Conservation (phyloP, 2,113 vertebrate genomes). For the Ceyx cyanopectus region DNA sequence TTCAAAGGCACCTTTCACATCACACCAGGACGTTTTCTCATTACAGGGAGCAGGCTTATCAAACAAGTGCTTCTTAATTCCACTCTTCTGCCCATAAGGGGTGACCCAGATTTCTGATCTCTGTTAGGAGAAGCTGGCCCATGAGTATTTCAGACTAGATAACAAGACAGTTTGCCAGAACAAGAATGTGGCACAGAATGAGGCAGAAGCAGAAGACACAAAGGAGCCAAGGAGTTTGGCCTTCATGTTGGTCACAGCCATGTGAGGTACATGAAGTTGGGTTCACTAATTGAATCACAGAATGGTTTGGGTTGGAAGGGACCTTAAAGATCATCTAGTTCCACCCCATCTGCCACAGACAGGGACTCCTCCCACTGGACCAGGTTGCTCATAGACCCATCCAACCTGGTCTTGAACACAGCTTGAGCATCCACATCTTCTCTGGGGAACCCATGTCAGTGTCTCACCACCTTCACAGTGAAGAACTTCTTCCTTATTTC, state of each 20-base stretch:
- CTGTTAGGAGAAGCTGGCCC: not conserved
- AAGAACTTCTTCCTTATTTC: too few species aligned
- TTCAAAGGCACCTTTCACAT: constrained; percentile 57
- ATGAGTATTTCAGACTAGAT: not conserved
- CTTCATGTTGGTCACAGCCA: not conserved
- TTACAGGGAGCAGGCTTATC: constrained; percentile 11
- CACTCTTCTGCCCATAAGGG: not conserved
- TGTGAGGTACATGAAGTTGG: not conserved
- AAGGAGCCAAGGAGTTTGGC: not conserved
- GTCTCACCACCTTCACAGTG: too few species aligned
- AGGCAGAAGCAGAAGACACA: not conserved
- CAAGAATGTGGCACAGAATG: not conserved
- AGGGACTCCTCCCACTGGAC: too few species aligned
- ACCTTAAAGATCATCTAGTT: too few species aligned
- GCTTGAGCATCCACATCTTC: too few species aligned
- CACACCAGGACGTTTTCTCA: not conserved
- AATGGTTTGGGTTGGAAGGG: too few species aligned
- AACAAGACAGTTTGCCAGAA: not conserved
- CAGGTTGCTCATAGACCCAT: too few species aligned
- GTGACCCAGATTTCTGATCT: constrained; percentile 39
- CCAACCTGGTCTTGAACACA: too few species aligned
- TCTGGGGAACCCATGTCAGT: too few species aligned
- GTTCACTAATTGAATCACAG: too few species aligned
- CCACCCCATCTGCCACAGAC: too few species aligned
- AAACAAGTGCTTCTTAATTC: constrained; percentile 5